phyloP scores from a whole-genome alignment of 2,113 vertebrate genomes.

The Corythoichthys intestinalis region DNA sequence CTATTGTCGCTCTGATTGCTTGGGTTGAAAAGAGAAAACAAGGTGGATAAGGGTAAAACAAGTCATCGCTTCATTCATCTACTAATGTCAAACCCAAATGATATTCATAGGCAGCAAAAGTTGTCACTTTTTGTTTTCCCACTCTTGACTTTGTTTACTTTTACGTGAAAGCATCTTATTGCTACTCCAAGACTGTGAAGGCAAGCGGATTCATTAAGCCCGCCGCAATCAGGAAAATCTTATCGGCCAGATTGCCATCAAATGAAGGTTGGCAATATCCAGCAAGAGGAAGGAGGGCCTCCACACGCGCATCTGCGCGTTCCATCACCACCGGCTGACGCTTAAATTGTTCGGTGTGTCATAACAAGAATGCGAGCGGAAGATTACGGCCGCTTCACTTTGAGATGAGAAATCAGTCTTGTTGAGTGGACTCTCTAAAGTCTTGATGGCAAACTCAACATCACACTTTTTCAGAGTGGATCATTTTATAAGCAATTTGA shows the following conservation, averaged over 20 bases:
- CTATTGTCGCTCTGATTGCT: too few species aligned
- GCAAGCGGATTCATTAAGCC: slow-evolving; percentile 64
- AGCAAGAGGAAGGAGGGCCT: slow-evolving; percentile 55
- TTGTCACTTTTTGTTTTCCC: slow-evolving; percentile 29
- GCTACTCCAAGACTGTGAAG: slow-evolving; percentile 50
- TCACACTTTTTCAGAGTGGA: neutral
- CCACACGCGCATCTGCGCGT: slow-evolving; percentile 49
- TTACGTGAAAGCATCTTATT: slow-evolving; percentile 56
- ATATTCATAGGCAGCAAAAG: too few species aligned
- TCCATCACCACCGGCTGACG: slow-evolving; percentile 37
- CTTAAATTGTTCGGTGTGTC: slow-evolving; percentile 50
- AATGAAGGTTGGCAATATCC: slow-evolving; percentile 67
- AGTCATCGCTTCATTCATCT: too few species aligned
- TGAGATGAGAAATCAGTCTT: slow-evolving; percentile 20
- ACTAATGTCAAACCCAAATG: too few species aligned
- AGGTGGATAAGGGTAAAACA: too few species aligned
- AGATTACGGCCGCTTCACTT: slow-evolving; percentile 22
- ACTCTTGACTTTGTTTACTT: slow-evolving; percentile 57
- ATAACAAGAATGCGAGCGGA: slow-evolving; percentile 45
- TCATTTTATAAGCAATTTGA: slow-evolving; percentile 15
- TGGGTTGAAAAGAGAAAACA: too few species aligned
- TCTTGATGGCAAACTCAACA: slow-evolving; percentile 9
- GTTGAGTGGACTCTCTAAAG: slow-evolving; percentile 31
- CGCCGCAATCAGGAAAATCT: slow-evolving; percentile 62
- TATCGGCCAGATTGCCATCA: slow-evolving; percentile 59